Base-by-base conservation (phyloP, 2,797 vertebrate species). In the Xiphophorus birchmanni region DNA sequence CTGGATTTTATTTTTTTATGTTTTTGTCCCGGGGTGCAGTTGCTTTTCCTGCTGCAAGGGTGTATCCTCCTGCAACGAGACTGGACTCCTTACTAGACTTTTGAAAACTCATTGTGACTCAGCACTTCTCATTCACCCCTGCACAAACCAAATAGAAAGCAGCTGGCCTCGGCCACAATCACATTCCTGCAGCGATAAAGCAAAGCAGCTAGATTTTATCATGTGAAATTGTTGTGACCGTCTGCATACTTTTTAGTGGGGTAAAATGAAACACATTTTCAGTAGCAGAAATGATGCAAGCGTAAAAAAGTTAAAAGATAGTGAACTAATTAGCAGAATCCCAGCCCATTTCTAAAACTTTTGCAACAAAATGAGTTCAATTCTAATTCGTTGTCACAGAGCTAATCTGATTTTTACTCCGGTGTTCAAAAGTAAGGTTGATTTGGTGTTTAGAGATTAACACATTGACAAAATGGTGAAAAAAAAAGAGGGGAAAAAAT, bases 31-130 rank as follows among this genome's bases (percentile, higher is more conserved):
- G 29, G 11, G 42, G 11, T 29, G 67, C 69, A 71, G 69, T 44
- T 45, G 23, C 4, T 44, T 44, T 58, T 71, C 10, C 23, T n/a
- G 67, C 37, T 44, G 40, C 40, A 15, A 44, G 23, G 23, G 67
- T n/a, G 42, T 17, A 26, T 2, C 26, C 26, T 52, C 4, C 32
- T 75, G 44, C 29, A 72, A 56, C 54, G n/a, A 56, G 54, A 56
- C 26, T 11, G 10, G 54, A n/a, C 47, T 11, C 1, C 13, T 40
- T n/a, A 44, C 26, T 54, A 2, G 15, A 11, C 42, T 42, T 52
- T 9, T 81, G 26, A 50, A 73, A 11, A 75, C 54, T 92, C 88
- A 93, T 32, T 10, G 58, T 93, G 89, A 93, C 87, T 92, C 83
- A 85, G 87, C 92, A 88, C 73, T 90, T 88, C 87, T 60, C 42